These are phyloP conservation scores for Maniola hyperantus DNA, from an alignment of 2,888 invertebrate species.

Conservation along the genomic window DNA sequence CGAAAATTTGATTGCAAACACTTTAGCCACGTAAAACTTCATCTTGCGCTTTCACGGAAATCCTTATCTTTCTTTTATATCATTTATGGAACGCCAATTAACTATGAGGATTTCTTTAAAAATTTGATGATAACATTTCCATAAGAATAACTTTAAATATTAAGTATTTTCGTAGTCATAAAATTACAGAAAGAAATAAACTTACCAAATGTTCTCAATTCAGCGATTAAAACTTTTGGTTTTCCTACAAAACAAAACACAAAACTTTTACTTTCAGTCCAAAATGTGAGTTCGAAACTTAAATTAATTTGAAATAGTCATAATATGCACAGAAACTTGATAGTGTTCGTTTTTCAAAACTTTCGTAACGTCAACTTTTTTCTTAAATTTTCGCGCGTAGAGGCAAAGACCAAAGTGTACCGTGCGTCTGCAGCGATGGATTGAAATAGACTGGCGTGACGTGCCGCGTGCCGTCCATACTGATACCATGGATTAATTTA, in stretches of 20 bases:
- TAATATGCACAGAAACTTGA: conserved; percentile 2
- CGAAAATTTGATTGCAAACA: too few species aligned
- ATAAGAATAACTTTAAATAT: too few species aligned
- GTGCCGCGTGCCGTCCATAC: conserved; percentile 16
- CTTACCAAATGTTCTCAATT: conserved; percentile 7
- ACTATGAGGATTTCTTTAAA: too few species aligned
- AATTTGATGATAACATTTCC: too few species aligned
- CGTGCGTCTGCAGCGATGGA: conserved; percentile 28
- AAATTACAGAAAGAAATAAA: background rate
- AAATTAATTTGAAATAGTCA: background rate
- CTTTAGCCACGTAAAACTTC: too few species aligned
- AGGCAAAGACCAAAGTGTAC: background rate
- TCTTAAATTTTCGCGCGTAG: conserved; percentile 19
- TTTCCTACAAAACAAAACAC: conserved; percentile 1
- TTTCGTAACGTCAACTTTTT: conserved; percentile 4
- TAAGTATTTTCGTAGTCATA: background rate
- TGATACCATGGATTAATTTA: conserved; percentile 30
- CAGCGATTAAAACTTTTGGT: background rate
- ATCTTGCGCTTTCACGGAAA: too few species aligned
- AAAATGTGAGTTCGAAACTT: background rate
- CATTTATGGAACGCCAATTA: too few species aligned
- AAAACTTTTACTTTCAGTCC: conserved; percentile 2
- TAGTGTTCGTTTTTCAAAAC: conserved; percentile 7
- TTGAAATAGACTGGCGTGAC: conserved; percentile 33
- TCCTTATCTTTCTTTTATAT: too few species aligned